These are phyloP conservation scores for Anhinga anhinga DNA, from an alignment of 2,113 vertebrate species.

Conservation along the genomic window DNA sequence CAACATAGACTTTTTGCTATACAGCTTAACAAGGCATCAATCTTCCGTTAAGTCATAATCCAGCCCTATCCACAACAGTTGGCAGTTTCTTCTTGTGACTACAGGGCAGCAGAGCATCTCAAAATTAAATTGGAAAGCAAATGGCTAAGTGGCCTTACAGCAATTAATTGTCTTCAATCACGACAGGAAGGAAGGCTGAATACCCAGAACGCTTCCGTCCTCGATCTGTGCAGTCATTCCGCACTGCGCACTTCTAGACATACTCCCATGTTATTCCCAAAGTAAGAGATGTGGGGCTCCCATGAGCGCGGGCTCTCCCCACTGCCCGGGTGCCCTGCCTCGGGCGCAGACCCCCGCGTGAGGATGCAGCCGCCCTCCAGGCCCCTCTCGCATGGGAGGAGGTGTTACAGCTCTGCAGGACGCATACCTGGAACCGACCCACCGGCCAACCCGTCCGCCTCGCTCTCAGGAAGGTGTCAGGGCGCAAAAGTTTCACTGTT, in stretches of 20 bases:
- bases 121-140: not conserved
- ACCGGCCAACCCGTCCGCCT: rapidly evolving
- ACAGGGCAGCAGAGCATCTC: not conserved
- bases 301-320: rapidly evolving
- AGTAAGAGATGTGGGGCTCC: rapidly evolving
- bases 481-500: not conserved
- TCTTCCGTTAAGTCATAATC: not conserved
- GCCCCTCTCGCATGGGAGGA: rapidly evolving
- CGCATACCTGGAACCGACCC: rapidly evolving
- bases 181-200: not conserved
- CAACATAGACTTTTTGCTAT: not conserved
- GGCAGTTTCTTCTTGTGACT: not conserved
- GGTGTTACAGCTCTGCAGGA: rapidly evolving
- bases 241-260: no score
- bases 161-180: not conserved
- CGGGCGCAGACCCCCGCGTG: not conserved
- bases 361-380: not conserved
- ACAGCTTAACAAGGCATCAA: not conserved
- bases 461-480: not conserved
- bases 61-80: not conserved
- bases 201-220: rapidly evolving
- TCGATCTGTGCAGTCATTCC: rapidly evolving
- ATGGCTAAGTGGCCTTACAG: not conserved
- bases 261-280: rapidly evolving
- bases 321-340: not conserved